phyloP scores from a whole-genome alignment of 1,140 invertebrate species.

The Tetramorium simillimum region DNA sequence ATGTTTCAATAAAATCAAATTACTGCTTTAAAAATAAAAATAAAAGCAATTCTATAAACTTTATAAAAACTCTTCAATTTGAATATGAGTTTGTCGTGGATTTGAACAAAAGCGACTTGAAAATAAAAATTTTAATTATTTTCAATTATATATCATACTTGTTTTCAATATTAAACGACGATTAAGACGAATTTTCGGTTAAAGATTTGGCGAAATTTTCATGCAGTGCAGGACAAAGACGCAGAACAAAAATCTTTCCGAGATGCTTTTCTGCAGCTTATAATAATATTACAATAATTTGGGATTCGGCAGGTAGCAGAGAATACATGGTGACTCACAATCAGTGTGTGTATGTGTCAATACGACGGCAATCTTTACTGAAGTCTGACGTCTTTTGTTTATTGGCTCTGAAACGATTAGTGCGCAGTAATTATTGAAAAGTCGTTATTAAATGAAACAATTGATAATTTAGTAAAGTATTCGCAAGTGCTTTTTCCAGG shows the following conservation, averaged over 20 bases:
- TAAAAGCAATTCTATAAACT: not conserved
- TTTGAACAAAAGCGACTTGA: not conserved
- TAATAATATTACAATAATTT: slow-evolving; percentile 20
- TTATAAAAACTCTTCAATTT: not conserved
- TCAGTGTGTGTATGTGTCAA: not conserved
- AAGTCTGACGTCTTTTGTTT: not conserved
- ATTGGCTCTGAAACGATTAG: not conserved
- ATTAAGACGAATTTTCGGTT: not conserved
- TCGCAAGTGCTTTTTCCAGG: not conserved
- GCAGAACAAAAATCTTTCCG: not conserved
- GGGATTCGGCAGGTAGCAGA: not conserved
- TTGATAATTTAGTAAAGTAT: not conserved
- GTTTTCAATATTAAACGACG: not conserved
- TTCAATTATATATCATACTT: not conserved
- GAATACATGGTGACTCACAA: not conserved
- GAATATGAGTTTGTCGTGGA: not conserved
- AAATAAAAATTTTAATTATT: not conserved
- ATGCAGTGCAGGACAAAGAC: not conserved
- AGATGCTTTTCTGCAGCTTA: not conserved
- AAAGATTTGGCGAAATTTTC: not conserved
- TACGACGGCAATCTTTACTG: not conserved
- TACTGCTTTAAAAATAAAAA: not conserved
- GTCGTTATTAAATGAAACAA: not conserved
- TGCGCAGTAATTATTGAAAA: not conserved
- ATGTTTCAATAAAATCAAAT: not conserved